Conservation (phyloP, 2,888 invertebrate genomes). For the Malthinus seriepunctatus region DNA sequence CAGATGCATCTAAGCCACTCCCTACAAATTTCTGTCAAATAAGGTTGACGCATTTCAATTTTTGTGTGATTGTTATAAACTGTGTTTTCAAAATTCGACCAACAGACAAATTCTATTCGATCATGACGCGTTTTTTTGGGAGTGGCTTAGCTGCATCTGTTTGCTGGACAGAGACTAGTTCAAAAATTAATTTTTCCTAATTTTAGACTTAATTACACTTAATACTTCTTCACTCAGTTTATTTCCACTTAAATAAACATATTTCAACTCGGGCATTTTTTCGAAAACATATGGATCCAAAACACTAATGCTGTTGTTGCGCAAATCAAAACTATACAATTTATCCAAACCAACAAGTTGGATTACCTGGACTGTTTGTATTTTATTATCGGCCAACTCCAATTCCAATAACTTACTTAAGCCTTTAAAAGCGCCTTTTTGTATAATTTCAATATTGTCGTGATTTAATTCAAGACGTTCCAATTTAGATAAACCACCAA, state of each 20-base stretch:
- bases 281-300: neutral
- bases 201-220: no score
- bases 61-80: no score
- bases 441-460: neutral
- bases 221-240: neutral
- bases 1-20: no score
- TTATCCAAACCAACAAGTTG: neutral
- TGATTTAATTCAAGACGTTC: slow-evolving; percentile 6
- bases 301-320: neutral
- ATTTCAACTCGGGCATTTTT: neutral
- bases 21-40: no score
- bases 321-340: neutral
- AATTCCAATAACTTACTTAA: neutral
- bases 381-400: neutral
- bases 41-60: no score
- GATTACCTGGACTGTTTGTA: neutral
- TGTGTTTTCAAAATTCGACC: no score
- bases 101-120: no score
- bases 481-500: neutral
- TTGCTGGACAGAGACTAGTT: no score
- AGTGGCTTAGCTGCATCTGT: no score
- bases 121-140: no score
- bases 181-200: no score
- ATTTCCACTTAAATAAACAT: neutral
- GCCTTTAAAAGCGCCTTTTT: neutral